phyloP scores from a whole-genome alignment of 2,888 invertebrate species.

The Pseudolycoriella hygida region DNA sequence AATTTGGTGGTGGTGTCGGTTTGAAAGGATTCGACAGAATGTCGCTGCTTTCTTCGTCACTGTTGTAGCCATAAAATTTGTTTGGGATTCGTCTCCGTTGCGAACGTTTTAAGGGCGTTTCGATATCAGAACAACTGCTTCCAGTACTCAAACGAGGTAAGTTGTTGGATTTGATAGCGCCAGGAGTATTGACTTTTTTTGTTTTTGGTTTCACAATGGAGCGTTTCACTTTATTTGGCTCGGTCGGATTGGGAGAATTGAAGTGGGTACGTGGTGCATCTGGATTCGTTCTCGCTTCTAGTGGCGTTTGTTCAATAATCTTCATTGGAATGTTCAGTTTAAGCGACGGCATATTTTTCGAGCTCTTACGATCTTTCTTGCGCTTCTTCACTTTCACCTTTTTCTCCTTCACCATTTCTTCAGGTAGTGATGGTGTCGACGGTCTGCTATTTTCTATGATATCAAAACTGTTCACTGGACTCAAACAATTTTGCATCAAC shows the following conservation, averaged over 20 bases:
- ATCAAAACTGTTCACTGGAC: slow-evolving; percentile 39
- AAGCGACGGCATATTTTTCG: background rate
- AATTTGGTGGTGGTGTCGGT: slow-evolving; percentile 41
- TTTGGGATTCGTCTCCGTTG: slow-evolving; percentile 68
- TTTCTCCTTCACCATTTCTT: slow-evolving; percentile 25
- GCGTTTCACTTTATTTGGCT: background rate
- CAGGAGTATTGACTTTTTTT: background rate
- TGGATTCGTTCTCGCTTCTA: slow-evolving; percentile 7
- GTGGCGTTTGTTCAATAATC: background rate
- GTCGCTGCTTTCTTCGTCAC: slow-evolving; percentile 52
- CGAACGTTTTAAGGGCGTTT: slow-evolving; percentile 45
- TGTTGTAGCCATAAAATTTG: slow-evolving; percentile 75
- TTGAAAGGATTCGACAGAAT: slow-evolving; percentile 27
- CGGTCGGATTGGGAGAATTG: background rate
- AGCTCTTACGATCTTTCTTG: slow-evolving; percentile 39
- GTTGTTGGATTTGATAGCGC: background rate
- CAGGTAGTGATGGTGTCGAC: slow-evolving; percentile 38
- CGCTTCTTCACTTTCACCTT: slow-evolving; percentile 46
- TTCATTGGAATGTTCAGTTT: slow-evolving; percentile 37
- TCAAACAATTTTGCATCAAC: slow-evolving; percentile 41
- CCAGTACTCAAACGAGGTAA: slow-evolving; percentile 18
- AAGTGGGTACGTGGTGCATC: slow-evolving; percentile 12
- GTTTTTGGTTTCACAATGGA: background rate
- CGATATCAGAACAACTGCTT: slow-evolving; percentile 34
- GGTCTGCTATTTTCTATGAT: slow-evolving; percentile 46